Evolutionary conservation across 2,888 invertebrate genomes (phyloP).

Genomic region (Euphydryas editha): DNA sequence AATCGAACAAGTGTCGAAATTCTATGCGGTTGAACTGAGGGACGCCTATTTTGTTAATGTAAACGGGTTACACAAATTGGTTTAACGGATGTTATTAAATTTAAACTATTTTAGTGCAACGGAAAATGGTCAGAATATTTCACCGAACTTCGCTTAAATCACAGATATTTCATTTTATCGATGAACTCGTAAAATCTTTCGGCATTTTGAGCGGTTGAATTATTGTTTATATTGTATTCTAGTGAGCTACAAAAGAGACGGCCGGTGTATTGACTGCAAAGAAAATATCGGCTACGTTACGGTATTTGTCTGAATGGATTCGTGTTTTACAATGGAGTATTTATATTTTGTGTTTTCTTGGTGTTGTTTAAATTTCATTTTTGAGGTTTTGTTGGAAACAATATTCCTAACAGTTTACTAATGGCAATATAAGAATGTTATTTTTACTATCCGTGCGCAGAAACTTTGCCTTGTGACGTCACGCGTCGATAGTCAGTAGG

Average conservation of each 20-base stretch:
- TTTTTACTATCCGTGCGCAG: no score
- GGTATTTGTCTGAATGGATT: not conserved
- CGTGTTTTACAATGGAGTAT: not conserved
- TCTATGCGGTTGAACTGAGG: no score
- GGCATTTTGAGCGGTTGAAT: not conserved
- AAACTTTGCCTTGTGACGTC: no score
- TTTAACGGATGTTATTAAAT: conserved; percentile 6
- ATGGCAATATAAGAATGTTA: no score
- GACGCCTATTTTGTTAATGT: no score
- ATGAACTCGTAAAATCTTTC: not conserved
- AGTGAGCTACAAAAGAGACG: not conserved
- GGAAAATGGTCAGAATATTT: conserved; percentile 26
- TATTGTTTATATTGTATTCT: conserved; percentile 3
- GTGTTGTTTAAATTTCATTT: not conserved
- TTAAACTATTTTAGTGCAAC: conserved; percentile 8
- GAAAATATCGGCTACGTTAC: not conserved
- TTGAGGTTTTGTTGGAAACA: no score
- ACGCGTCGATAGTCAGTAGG: no score
- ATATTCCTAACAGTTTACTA: no score
- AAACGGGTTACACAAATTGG: not conserved
- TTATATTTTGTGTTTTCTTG: not conserved
- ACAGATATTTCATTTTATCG: not conserved
- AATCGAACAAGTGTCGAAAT: no score
- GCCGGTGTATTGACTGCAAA: not conserved
- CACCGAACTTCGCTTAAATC: not conserved